Evolutionary conservation across 2,113 vertebrate genomes (phyloP).

Genomic region (Formicarius rufipectus): DNA sequence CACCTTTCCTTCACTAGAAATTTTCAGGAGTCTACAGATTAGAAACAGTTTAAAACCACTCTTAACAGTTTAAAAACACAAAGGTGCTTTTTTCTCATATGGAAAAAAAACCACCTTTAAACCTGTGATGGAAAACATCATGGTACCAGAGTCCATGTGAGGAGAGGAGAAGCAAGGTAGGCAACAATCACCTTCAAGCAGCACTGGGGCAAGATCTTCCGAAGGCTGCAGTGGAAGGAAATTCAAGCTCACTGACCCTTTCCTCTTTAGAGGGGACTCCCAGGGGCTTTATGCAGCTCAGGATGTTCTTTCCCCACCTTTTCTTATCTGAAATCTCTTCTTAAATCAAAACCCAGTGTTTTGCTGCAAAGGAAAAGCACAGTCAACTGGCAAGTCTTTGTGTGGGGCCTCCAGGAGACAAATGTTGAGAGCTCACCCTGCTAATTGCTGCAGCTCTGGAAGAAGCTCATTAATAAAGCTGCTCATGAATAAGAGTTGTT

Average conservation of each 20-base stretch:
- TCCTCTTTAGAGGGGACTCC: neutral
- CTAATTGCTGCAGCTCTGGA: conserved; percentile 8
- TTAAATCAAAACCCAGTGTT: neutral
- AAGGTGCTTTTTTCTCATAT: too few species aligned
- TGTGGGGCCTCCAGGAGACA: neutral
- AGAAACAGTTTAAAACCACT: too few species aligned
- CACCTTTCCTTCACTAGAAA: neutral
- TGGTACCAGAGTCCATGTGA: neutral
- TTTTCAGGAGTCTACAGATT: neutral
- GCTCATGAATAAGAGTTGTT: conserved; percentile 18
- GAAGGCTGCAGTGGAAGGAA: neutral
- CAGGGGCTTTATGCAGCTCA: neutral
- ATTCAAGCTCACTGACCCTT: neutral
- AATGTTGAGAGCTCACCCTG: neutral
- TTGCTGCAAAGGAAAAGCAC: neutral
- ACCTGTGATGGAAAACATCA: neutral
- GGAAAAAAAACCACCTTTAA: neutral
- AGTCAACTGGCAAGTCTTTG: neutral
- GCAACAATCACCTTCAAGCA: neutral
- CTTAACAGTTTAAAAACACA: too few species aligned
- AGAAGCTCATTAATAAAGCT: conserved; percentile 30
- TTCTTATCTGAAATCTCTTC: neutral
- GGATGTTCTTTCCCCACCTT: neutral
- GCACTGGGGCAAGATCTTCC: neutral
- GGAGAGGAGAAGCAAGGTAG: neutral